Conservation (phyloP, 2,113 vertebrate species). For the Lethenteron reissneri region DNA sequence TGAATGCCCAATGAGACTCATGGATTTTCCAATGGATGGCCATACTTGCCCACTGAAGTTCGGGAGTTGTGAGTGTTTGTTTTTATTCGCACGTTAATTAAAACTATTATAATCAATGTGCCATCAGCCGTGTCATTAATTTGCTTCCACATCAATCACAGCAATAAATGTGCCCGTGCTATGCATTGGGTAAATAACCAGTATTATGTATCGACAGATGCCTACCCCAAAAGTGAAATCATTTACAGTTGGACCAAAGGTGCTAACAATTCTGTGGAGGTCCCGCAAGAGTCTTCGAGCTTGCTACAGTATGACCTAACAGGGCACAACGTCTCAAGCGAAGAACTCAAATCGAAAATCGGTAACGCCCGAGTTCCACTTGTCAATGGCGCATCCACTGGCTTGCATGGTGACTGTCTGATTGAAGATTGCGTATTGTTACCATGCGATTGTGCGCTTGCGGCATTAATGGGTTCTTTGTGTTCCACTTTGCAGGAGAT, state of each 20-base stretch:
- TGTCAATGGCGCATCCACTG: too few relatives aligned
- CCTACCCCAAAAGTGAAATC: conserved; percentile 41
- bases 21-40: conserved; percentile 49
- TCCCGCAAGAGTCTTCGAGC: conserved; percentile 41
- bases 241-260: conserved; percentile 49
- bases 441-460: too few relatives aligned
- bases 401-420: too few relatives aligned
- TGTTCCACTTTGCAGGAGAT: conserved; percentile 44
- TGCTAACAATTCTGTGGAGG: conserved; percentile 32
- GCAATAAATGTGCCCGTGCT: too few relatives aligned
- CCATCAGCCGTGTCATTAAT: too few relatives aligned
- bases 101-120: too few relatives aligned
- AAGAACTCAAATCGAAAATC: too few relatives aligned
- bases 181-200: background rate
- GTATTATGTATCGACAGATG: conserved; percentile 20
- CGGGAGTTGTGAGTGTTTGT: conserved; percentile 33
- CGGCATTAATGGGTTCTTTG: conserved; percentile 9
- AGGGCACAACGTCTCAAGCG: conserved; percentile 26
- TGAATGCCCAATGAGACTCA: conserved; percentile 43
- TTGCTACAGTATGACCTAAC: conserved; percentile 42
- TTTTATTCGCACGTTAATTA: too few relatives aligned
- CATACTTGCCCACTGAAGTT: conserved; percentile 46
- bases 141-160: too few relatives aligned
- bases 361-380: too few relatives aligned
- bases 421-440: too few relatives aligned